Evolutionary conservation across 1,140 invertebrate species (phyloP).

Genomic region (Bombus terrestris): DNA sequence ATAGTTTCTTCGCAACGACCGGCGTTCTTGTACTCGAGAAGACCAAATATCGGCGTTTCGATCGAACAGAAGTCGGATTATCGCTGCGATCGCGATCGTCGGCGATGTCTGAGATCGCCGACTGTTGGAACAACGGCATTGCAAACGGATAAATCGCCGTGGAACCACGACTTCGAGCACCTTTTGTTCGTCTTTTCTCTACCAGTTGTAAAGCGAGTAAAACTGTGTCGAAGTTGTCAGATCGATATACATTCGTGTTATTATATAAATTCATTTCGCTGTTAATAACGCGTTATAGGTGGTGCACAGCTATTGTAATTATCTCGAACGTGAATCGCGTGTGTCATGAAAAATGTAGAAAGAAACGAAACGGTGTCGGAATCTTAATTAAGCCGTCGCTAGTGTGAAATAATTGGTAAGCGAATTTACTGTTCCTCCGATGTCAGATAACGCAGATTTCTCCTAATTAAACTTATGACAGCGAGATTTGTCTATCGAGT

Average conservation of each 20-base stretch:
- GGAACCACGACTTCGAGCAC: slow-evolving; percentile 15
- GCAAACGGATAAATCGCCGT: slow-evolving; percentile 36
- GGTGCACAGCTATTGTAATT: not conserved
- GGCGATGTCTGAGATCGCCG: slow-evolving; percentile 3
- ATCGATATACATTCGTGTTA: too few relatives aligned
- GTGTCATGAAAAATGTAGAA: not conserved
- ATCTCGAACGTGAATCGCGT: not conserved
- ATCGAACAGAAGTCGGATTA: slow-evolving; percentile 42
- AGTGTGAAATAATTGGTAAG: not conserved
- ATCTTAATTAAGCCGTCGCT: slow-evolving; percentile 12
- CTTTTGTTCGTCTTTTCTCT: not conserved
- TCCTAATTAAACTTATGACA: not conserved
- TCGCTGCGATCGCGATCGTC: slow-evolving; percentile 52
- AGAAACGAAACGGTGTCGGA: not conserved
- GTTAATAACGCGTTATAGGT: not conserved
- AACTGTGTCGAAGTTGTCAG: not conserved
- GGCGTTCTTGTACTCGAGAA: not conserved
- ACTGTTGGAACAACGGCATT: slow-evolving; percentile 20
- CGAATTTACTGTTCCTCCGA: not conserved
- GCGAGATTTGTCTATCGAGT: not conserved
- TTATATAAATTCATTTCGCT: not conserved
- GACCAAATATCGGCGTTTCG: slow-evolving; percentile 25
- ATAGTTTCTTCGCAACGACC: slow-evolving; percentile 22
- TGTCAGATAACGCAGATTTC: slow-evolving; percentile 6
- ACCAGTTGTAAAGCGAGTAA: not conserved